Base-by-base conservation (phyloP, 1,140 invertebrate species). In the Leptopilina boulardi region DNA sequence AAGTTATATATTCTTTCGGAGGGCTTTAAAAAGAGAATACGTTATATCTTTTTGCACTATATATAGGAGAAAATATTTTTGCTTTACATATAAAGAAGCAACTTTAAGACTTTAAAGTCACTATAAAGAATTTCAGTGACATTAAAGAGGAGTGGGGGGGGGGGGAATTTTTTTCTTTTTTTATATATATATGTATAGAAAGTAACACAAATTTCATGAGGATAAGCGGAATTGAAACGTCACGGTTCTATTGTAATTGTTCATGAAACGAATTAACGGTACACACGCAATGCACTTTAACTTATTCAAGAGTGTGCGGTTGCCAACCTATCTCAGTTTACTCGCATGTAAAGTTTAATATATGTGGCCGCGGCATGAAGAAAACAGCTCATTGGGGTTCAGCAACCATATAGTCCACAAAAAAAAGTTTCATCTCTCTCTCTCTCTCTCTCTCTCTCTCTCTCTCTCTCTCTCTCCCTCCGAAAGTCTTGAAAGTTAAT, bases 231-330 rank as follows among this genome's bases (percentile, higher is more conserved):
- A 89, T 89, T 90, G 86, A 89, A 81, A 82, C 88, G 85, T 90
- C 85, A 85, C 83, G 86, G 85, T 85, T 75, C 79, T 72, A 83
- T 81, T 81, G 85, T 89, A 87, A 89, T 88, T 88, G 87, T 88
- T 86, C 87, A 77, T 78, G 80, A 88, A 89, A 90, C 84, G 84
- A 89, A 90, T 90, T 89, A 87, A 88, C 86, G 80, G 82, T 73
- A 77, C 75, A 79, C 89, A 90, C 87, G 89, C 89, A 85, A 90
- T 86, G 84, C 85, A 85, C 86, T 86, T 89, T 82, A 87, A 88
- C 85, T 89, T 89, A 89, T 89, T 87, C 85, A 78, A 78, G 73
- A 79, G 70, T 76, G 47, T 70, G n/a, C n/a, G 77, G 73, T 75
- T 70, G 73, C 44, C 44, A 77, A 79, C 79, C 77, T 82, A 80